phyloP scores from a whole-genome alignment of 2,113 vertebrate genomes.

The Oxyura jamaicensis region DNA sequence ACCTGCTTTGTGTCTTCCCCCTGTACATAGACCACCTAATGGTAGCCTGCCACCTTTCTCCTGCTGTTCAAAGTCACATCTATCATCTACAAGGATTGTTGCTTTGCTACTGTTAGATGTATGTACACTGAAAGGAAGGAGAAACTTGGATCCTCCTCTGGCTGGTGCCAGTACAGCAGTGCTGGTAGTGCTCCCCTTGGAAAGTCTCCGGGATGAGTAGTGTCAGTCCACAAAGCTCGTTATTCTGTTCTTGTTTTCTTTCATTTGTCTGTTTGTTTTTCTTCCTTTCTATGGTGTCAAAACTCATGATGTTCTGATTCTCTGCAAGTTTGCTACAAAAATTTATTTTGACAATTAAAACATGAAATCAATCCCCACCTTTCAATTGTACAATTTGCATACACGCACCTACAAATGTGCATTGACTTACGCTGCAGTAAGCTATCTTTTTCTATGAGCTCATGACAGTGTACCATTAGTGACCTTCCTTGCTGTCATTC shows the following conservation, averaged over 20 bases:
- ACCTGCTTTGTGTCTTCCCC: accelerated
- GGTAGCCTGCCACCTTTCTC: background rate
- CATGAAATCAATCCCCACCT: accelerated
- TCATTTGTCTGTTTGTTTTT: background rate
- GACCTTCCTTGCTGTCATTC: background rate
- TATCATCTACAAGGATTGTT: background rate
- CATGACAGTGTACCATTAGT: background rate
- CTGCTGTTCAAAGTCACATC: background rate
- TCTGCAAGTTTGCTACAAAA: background rate
- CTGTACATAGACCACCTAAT: accelerated
- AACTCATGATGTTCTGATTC: background rate
- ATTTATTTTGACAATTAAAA: background rate
- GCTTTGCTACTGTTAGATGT: background rate
- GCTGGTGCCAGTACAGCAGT: background rate
- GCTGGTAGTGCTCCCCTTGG: background rate
- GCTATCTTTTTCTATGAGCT: background rate
- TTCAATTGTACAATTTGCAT: background rate
- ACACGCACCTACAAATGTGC: background rate
- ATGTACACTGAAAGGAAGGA: background rate
- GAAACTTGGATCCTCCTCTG: background rate
- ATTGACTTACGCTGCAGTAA: background rate
- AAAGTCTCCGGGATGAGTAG: background rate
- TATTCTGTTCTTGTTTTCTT: background rate
- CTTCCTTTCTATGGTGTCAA: background rate
- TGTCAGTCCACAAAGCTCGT: background rate